Evolutionary conservation across 1,140 invertebrate species (phyloP), one percentile per base, ranked within the genome.

Genomic region (Anthonomus grandis): DNA sequence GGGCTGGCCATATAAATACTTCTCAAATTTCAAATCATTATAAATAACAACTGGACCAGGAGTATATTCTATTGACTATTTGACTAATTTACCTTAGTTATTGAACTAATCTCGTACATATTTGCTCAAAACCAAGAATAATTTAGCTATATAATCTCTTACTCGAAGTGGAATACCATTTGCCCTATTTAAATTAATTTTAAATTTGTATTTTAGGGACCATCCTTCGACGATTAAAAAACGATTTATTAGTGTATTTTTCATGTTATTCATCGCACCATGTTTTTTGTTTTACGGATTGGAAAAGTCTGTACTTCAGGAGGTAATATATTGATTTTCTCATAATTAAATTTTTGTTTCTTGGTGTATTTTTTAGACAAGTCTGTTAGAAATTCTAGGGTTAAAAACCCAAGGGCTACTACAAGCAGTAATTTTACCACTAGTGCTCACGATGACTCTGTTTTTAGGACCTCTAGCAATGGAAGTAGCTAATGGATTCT

Each of bases 211-310:
- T 46, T 85, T 66, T 76, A 91, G 90, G 64, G 86, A 93, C 71
- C 90, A 95, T 76, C 89, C 91, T 4, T 81, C 84, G n/a, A 91
- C 86, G 2, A 93, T 96, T 59, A 93, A 91, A 67, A 84, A 83
- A 72, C 81, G 93, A 69, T 95, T 94, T 71, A 79, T 90, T 41
- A 93, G 91, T 75, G 90, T 92, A 0, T 84, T 85, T 57, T 74
- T 89, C 50, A 88, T 93, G 74, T 85, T 87, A 74, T 68, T 92
- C 37, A 66, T 94, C 37, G 86, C 90, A 13, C 90, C 91, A 37
- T 71, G 84, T 51, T 85, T 90, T 60, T 77, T 92, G 12, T 87
- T 88, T 64, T 79, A 80, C 55, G 86, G 86, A 57, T 76, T 87
- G 5, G 78, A 80, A 36, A 78, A 83, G 54, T 75, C 80, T 55